Conservation (phyloP, 2,797 vertebrate species). For the Cirrhinus molitorella region DNA sequence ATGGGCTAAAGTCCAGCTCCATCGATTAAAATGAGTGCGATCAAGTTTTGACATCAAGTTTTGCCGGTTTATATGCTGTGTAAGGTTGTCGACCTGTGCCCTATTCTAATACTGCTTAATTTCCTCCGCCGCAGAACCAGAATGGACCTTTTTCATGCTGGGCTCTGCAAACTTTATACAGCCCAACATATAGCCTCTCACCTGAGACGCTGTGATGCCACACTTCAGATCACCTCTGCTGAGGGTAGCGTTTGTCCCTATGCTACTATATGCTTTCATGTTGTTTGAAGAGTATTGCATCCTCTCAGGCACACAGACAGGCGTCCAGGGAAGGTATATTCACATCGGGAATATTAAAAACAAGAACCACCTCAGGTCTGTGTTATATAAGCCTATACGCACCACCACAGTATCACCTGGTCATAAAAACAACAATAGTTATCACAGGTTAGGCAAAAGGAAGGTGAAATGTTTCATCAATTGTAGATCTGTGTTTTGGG, state of each 20-base stretch:
- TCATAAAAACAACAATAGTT: background rate
- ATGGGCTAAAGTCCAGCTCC: background rate
- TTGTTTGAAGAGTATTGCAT: conserved; percentile 32
- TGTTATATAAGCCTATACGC: background rate
- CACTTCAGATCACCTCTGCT: conserved; percentile 40
- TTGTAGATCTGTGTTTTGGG: conserved; percentile 45
- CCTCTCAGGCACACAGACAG: conserved; percentile 27
- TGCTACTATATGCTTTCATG: conserved; percentile 35
- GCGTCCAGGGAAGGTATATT: conserved; percentile 25
- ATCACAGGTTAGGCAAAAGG: background rate
- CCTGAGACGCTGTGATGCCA: conserved; percentile 17
- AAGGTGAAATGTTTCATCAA: conserved; percentile 34
- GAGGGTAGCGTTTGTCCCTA: background rate
- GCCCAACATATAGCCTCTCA: conserved; percentile 25
- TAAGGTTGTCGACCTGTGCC: background rate
- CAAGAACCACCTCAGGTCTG: background rate
- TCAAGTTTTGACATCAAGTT: background rate
- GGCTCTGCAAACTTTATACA: background rate
- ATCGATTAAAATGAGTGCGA: background rate
- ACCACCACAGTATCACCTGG: background rate
- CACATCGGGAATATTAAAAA: background rate
- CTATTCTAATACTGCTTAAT: background rate
- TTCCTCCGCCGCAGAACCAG: background rate
- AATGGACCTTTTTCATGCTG: background rate
- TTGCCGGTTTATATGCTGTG: background rate